Base-by-base conservation (phyloP, 1,140 invertebrate genomes). In the Artemia franciscana region DNA sequence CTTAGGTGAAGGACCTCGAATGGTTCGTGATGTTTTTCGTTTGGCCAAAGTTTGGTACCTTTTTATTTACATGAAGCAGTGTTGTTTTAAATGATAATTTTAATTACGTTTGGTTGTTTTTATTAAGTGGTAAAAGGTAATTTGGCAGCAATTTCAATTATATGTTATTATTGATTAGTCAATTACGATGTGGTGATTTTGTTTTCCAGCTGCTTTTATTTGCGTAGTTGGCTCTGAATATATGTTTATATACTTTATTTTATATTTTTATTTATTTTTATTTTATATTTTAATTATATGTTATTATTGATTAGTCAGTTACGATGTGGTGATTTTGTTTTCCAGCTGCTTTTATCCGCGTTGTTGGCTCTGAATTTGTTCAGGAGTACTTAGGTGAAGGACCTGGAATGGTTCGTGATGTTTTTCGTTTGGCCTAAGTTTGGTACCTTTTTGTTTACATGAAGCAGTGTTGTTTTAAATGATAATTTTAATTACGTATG, bases 1-100 rank as follows among this genome's bases (percentile, higher is more conserved):
- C n/a, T n/a, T n/a, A n/a, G 96, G 96, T 27, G 96, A 99, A 78
- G 92, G 94, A 1, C 94, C 95, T 1, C 82, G 95, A 66, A 98
- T 99, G 95, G 96, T 99, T 4, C 79, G 96, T 65, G 96, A 99
- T 76, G 95, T 98, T 0, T 99, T 39, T n/a, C 7, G 30, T 39
- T n/a, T 39, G 7, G 7, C 30, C n/a, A 7, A 39, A 39, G n/a
- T 7, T 39, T 39, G n/a, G 7, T 39, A 7, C 7, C 7, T 39
- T 39, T 39, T 39, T 39, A 7, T n/a, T 7, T 39, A 7, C 7
- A 39, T 7, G n/a, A 7, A 39, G 30, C n/a, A 7, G 30, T 7
- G 7, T 39, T 39, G 7, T 39, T 39, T n/a, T n/a, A 7, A 7
- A 39, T 39, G n/a, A 39, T 7, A 7, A 39, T 7, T 39, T n/a